A percentile compares a stretch with the other conserved stretches of the same genome.
Conservation (phyloP, 2,797 vertebrate genomes). For the Oreortyx pictus region DNA sequence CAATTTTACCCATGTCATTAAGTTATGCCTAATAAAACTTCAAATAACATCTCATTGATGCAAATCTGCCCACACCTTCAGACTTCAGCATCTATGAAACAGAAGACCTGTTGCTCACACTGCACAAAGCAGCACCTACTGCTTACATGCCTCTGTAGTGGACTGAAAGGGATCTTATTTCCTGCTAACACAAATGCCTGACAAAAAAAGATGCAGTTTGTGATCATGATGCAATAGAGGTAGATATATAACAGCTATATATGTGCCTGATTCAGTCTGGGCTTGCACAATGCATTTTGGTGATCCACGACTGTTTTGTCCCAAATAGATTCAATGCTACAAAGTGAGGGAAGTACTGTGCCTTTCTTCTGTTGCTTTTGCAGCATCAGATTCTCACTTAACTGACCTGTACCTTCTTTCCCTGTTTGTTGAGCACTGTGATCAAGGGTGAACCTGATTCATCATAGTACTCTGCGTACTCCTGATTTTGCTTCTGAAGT, state of each 20-base stretch:
- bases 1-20: slow-evolving; percentile 32
- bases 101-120: not conserved
- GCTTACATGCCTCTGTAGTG: not conserved
- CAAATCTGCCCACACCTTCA: not conserved
- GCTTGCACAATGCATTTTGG: not conserved
- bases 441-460: not conserved
- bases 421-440: not conserved
- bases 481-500: not conserved
- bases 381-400: not conserved
- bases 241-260: not conserved
- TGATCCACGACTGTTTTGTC: not conserved
- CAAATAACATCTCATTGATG: not conserved
- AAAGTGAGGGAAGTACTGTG: not conserved
- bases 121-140: not conserved
- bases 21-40: slow-evolving; percentile 75
- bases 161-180: not conserved
- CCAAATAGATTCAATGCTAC: not conserved
- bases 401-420: not conserved
- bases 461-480: not conserved
- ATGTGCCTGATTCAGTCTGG: not conserved
- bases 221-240: not conserved
- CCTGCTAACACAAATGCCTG: not conserved
- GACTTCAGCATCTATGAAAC: not conserved
- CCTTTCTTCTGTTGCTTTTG: not conserved
- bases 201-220: not conserved